Conservation (phyloP, 2,888 invertebrate genomes). For the Alcis repandata region DNA sequence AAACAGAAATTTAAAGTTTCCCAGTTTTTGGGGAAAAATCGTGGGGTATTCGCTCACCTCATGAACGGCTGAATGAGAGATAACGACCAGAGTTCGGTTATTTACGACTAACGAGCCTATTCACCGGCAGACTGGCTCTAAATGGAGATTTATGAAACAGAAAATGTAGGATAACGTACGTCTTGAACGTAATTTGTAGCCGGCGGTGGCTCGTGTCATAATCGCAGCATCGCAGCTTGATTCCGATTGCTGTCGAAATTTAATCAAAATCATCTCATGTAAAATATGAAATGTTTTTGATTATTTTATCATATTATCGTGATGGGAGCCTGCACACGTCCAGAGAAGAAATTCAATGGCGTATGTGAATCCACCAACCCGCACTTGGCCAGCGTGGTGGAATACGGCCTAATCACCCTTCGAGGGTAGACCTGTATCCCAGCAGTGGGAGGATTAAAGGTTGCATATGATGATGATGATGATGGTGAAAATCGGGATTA, state of each 20-base stretch:
- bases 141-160: slow-evolving; percentile 84
- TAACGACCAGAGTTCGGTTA: slow-evolving; percentile 84
- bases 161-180: slow-evolving; percentile 78
- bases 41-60: slow-evolving; percentile 56
- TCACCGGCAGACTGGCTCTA: slow-evolving; percentile 73
- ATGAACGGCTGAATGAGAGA: slow-evolving; percentile 76
- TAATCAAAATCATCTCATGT: too few relatives aligned
- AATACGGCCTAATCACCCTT: too few relatives aligned
- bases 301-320: too few relatives aligned
- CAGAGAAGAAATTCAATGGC: too few relatives aligned
- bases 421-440: too few relatives aligned
- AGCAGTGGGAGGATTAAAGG: too few relatives aligned
- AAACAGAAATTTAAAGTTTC: slow-evolving; percentile 63
- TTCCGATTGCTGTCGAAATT: not conserved
- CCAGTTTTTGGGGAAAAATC: slow-evolving; percentile 46
- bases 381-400: too few relatives aligned
- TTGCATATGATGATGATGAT: too few relatives aligned
- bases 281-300: too few relatives aligned
- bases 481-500: too few relatives aligned
- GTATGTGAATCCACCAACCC: too few relatives aligned
- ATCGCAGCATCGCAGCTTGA: slow-evolving; percentile 34
- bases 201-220: slow-evolving; percentile 46
- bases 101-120: slow-evolving; percentile 86
- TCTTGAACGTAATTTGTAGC: slow-evolving; percentile 75
- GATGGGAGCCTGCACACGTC: too few relatives aligned